Evolutionary conservation across 2,888 invertebrate species (phyloP).

Genomic region (Syrphus vitripennis): DNA sequence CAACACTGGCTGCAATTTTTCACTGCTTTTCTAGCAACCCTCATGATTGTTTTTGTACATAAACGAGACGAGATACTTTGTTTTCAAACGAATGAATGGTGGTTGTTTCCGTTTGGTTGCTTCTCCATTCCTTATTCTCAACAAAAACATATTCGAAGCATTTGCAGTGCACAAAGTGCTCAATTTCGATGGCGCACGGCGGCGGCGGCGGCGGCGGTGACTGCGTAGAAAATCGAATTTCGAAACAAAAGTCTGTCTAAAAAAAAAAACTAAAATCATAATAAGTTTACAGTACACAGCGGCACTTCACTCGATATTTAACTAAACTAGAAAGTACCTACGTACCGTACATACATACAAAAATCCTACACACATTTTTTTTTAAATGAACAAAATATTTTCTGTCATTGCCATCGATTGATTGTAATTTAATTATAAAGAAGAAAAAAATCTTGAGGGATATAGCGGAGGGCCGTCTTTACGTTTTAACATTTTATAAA

Average conservation of each 20-base stretch:
- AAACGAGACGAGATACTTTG: neutral
- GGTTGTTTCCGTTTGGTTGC: constrained; percentile 32
- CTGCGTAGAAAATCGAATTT: constrained; percentile 38
- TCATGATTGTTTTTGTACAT: neutral
- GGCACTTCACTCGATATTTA: neutral
- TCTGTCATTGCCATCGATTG: constrained; percentile 48
- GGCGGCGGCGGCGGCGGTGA: neutral
- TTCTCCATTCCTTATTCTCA: constrained; percentile 27
- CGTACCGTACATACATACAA: no score
- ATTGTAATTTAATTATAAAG: constrained; percentile 52
- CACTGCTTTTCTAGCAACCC: constrained; percentile 11
- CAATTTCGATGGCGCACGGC: neutral
- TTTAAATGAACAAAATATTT: constrained; percentile 26
- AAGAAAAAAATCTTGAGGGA: constrained; percentile 3
- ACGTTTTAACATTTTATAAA: constrained; percentile 14
- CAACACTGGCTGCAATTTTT: neutral
- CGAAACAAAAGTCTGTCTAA: constrained; percentile 8
- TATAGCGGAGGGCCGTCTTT: neutral
- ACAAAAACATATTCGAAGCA: constrained; percentile 14
- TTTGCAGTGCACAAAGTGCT: constrained; percentile 37
- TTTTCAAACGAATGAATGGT: constrained; percentile 20
- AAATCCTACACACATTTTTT: no score
- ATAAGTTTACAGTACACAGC: neutral
- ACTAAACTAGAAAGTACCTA: neutral
- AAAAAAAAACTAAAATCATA: neutral